phyloP scores from a whole-genome alignment of 30 jellyfish, hydroid and myxozoan genomes.

The Aurelia aurita complex sp. Pacific region DNA sequence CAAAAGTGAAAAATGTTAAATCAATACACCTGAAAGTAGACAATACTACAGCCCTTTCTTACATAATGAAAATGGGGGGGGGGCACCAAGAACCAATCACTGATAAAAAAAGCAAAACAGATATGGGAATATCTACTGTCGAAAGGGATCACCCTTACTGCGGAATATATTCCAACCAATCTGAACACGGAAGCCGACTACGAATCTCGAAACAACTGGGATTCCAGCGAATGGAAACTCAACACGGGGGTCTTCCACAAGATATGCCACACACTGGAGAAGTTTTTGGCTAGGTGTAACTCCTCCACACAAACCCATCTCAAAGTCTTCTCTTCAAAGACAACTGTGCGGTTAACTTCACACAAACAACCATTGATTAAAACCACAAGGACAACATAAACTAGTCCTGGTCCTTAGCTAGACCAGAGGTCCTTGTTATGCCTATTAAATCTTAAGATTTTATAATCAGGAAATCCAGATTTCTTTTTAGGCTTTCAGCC shows the following conservation, averaged over 20 bases:
- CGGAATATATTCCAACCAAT: constrained; percentile 41
- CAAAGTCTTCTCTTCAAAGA: neutral
- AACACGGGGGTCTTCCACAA: neutral
- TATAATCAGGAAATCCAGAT: neutral
- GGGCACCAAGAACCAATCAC: neutral
- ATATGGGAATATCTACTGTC: constrained; percentile 33
- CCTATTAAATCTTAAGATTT: neutral
- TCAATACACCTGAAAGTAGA: too few species aligned
- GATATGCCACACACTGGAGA: neutral
- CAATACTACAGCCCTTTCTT: too few species aligned
- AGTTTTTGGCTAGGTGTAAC: neutral
- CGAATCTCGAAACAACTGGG: neutral
- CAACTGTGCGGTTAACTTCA: neutral
- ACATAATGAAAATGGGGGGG: too few species aligned
- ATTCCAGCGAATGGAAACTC: too few species aligned
- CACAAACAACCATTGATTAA: neutral
- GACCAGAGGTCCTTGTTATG: neutral
- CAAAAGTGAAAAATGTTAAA: too few species aligned
- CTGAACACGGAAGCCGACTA: constrained; percentile 3
- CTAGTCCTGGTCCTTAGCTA: neutral
- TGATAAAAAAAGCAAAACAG: neutral
- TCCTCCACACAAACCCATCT: neutral
- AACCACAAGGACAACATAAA: neutral
- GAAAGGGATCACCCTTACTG: constrained; percentile 57
- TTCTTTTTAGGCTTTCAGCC: neutral